These are phyloP conservation scores for Ophion ellenae DNA, from an alignment of 2,888 invertebrate species.

Conservation along the genomic window DNA sequence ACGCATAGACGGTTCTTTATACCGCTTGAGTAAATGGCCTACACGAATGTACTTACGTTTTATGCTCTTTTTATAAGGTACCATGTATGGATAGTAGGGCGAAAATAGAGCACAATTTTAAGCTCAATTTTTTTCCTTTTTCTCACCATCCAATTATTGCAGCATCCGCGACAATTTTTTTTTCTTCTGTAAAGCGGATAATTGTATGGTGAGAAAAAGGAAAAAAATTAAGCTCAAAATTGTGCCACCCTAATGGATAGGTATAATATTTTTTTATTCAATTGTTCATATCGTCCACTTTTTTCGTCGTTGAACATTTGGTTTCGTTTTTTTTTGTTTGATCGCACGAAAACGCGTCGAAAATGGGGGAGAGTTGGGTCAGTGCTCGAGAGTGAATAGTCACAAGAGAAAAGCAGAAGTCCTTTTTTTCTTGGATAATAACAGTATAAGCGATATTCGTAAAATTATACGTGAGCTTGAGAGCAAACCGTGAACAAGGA, in stretches of 20 bases:
- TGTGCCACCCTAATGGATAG: neutral
- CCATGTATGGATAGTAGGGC: conserved; percentile 3
- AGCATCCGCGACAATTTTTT: too few relatives aligned
- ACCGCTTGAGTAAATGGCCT: conserved; percentile 17
- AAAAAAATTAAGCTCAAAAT: too few relatives aligned
- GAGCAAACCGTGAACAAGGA: neutral
- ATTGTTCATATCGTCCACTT: conserved; percentile 31
- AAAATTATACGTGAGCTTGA: conserved; percentile 3
- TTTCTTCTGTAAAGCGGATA: too few relatives aligned
- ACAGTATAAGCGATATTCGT: neutral
- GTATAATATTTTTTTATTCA: conserved; percentile 32
- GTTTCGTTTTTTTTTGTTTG: conserved; percentile 12
- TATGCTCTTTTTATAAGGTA: conserved; percentile 13
- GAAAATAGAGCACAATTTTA: too few relatives aligned
- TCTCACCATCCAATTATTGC: too few relatives aligned
- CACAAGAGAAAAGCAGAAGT: neutral
- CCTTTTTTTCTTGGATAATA: neutral
- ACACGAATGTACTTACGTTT: conserved; percentile 10
- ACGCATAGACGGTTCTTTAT: neutral
- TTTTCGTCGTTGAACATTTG: conserved; percentile 40
- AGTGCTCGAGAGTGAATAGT: conserved; percentile 31
- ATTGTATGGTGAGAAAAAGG: too few relatives aligned
- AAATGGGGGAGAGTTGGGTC: conserved; percentile 40
- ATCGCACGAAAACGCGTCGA: conserved; percentile 4
- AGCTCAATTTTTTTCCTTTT: too few relatives aligned